A percentile compares a stretch with the other conserved stretches of the same genome.
Evolutionary conservation across 37 sponge, comb jelly and placozoan genomes (phyloP).

Genomic region (Agelas oroides): DNA sequence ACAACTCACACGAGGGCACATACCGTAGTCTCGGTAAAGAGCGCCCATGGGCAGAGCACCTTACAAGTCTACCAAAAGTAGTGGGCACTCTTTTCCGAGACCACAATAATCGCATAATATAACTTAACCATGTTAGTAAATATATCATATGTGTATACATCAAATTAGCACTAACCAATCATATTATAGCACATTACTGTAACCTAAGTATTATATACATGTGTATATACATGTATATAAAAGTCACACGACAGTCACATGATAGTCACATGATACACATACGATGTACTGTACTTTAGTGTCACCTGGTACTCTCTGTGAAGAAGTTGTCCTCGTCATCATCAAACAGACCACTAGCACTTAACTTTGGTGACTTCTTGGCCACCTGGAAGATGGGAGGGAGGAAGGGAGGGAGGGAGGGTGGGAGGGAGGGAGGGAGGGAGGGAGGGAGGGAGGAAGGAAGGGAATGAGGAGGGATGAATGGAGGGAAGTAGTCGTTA

Average conservation of each 20-base stretch:
- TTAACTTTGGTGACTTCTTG: neutral
- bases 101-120: too few relatives aligned
- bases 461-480: neutral
- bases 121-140: too few relatives aligned
- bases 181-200: too few relatives aligned
- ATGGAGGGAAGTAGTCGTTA: constrained; percentile 12
- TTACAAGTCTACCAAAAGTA: too few relatives aligned
- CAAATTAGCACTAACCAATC: too few relatives aligned
- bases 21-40: neutral
- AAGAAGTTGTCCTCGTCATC: constrained; percentile 22
- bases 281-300: too few relatives aligned
- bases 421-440: neutral
- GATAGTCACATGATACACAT: too few relatives aligned
- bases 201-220: too few relatives aligned
- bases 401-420: constrained; percentile 8
- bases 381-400: neutral
- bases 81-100: too few relatives aligned
- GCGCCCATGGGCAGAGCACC: neutral
- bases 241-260: too few relatives aligned
- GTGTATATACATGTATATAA: too few relatives aligned
- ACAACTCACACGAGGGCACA: neutral
- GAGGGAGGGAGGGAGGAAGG: constrained; percentile 14
- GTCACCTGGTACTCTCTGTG: neutral
- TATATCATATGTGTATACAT: too few relatives aligned
- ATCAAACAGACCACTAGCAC: constrained; percentile 42